A percentile compares a stretch with the other conserved stretches of the same genome.
Conservation (phyloP, 2,797 vertebrate species). For the Pseudocheirus occidentalis region DNA sequence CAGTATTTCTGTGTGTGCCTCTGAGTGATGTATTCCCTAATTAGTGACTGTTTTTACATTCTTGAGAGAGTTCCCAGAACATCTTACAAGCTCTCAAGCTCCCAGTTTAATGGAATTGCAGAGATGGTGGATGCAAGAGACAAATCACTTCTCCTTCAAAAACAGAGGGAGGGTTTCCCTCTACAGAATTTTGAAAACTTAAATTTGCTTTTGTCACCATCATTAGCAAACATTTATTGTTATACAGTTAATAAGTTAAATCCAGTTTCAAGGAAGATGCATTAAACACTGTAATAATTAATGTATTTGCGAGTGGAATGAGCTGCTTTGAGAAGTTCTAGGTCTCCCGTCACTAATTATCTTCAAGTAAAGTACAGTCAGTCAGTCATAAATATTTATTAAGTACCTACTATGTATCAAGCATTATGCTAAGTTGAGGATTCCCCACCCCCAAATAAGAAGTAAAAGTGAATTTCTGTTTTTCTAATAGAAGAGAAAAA, state of each 20-base stretch:
- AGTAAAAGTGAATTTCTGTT: background rate
- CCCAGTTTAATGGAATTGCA: background rate
- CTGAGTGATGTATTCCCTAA: background rate
- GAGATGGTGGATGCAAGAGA: background rate
- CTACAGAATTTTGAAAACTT: background rate
- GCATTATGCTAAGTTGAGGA: background rate
- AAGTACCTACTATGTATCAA: background rate
- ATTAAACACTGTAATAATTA: background rate
- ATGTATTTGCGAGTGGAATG: background rate
- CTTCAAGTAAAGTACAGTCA: background rate
- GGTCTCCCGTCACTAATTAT: background rate
- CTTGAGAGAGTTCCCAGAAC: background rate
- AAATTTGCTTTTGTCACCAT: slow-evolving; percentile 11
- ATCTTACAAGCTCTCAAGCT: background rate
- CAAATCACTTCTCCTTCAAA: background rate
- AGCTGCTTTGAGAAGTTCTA: background rate
- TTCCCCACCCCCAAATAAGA: background rate
- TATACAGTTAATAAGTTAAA: background rate
- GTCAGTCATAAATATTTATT: background rate
- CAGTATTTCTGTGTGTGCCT: background rate
- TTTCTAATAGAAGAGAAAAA: background rate
- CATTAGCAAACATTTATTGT: background rate
- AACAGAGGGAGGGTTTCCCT: background rate
- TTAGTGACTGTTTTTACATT: rapidly evolving
- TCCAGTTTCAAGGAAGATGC: background rate